Evolutionary conservation across 2,888 invertebrate species (phyloP).

Genomic region (Nowickia ferox): DNA sequence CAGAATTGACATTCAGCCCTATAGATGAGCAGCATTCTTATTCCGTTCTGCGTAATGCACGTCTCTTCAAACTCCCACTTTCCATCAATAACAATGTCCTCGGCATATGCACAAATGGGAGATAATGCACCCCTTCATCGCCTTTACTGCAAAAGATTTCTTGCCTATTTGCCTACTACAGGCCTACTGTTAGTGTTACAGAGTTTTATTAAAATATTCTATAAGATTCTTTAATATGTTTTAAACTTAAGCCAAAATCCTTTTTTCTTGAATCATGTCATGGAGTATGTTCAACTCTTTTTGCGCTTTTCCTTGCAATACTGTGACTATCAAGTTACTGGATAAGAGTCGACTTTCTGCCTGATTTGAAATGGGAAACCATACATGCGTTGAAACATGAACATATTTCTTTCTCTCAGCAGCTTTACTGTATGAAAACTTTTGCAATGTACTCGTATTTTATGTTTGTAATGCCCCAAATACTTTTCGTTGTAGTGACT

Average conservation of each 20-base stretch:
- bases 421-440: neutral
- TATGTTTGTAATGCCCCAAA: neutral
- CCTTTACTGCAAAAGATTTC: too few relatives aligned
- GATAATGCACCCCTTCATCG: too few relatives aligned
- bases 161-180: too few relatives aligned
- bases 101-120: too few relatives aligned
- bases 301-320: neutral
- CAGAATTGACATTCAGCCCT: too few relatives aligned
- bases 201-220: neutral
- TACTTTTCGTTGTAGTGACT: constrained; percentile 21
- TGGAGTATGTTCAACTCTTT: neutral
- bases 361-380: constrained; percentile 35
- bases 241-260: neutral
- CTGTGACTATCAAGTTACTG: neutral
- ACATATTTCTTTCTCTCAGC: neutral
- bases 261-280: neutral
- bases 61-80: too few relatives aligned
- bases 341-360: neutral
- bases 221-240: neutral
- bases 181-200: too few relatives aligned
- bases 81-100: too few relatives aligned
- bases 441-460: neutral
- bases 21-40: too few relatives aligned
- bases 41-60: too few relatives aligned
- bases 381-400: constrained; percentile 34